These are phyloP conservation scores for Littorina saxatilis DNA, from an alignment of 1,140 invertebrate genomes.

Conservation along the genomic window DNA sequence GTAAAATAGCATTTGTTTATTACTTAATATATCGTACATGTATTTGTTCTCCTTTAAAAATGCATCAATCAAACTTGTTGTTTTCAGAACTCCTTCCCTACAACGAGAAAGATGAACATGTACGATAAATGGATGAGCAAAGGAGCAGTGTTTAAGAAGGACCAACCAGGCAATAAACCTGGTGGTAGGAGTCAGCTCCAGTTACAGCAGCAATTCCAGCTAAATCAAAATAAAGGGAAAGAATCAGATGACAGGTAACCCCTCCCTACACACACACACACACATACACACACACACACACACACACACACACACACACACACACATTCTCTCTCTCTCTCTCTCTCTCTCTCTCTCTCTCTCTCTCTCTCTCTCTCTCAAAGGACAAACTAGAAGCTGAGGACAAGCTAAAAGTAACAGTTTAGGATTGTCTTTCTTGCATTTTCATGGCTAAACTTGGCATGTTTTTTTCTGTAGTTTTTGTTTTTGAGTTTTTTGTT, in stretches of 20 bases:
- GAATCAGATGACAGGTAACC: constrained; percentile 24
- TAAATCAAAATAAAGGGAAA: not conserved
- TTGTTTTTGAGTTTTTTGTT: not conserved
- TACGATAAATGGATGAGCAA: constrained; percentile 37
- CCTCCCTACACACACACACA: not conserved
- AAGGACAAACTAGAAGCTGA: too few species aligned
- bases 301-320: too few species aligned
- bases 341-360: too few species aligned
- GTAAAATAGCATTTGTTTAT: not conserved
- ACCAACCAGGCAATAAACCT: not conserved
- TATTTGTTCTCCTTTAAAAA: not conserved
- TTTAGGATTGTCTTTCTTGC: too few species aligned
- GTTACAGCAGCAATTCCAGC: constrained; percentile 8
- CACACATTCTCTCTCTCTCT: too few species aligned
- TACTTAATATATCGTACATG: too few species aligned
- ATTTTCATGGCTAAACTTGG: too few species aligned
- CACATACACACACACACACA: too few species aligned
- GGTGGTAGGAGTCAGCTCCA: not conserved
- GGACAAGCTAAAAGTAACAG: too few species aligned
- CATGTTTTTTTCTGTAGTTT: not conserved
- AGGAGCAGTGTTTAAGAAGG: constrained; percentile 22
- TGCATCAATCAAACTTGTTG: not conserved
- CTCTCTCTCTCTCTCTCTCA: not conserved
- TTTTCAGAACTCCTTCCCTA: not conserved
- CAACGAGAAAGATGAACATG: constrained; percentile 18